A percentile compares a stretch with the other conserved stretches of the same genome.
Evolutionary conservation across 2,888 invertebrate genomes (phyloP).

Genomic region (Polydrusus pterygomalis): DNA sequence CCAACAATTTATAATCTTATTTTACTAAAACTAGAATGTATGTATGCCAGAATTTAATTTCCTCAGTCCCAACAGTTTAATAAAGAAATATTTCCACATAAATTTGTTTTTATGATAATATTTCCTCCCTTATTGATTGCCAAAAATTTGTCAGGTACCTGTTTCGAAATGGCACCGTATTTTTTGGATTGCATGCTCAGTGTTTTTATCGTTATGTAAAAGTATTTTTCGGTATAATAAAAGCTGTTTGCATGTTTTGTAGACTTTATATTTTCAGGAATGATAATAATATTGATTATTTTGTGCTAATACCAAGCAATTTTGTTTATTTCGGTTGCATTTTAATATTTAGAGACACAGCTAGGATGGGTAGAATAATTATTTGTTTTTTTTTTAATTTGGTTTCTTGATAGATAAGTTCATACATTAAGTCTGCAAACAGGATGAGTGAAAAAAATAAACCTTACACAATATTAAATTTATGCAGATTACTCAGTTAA

Average conservation of each 20-base stretch:
- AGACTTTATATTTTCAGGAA: slow-evolving; percentile 24
- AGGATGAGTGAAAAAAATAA: too few relatives aligned
- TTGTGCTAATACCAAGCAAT: slow-evolving; percentile 24
- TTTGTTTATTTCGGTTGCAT: slow-evolving; percentile 19
- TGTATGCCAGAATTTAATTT: slow-evolving; percentile 15
- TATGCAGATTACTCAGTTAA: too few relatives aligned
- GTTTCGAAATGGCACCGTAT: slow-evolving; percentile 45
- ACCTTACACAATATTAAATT: too few relatives aligned
- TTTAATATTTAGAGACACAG: not conserved
- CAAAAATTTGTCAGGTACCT: slow-evolving; percentile 25
- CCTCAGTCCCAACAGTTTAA: not conserved
- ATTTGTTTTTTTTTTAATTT: too few relatives aligned
- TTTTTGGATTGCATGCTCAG: slow-evolving; percentile 48
- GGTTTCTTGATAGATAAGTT: too few relatives aligned
- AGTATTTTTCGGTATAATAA: slow-evolving; percentile 19
- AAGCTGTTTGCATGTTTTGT: slow-evolving; percentile 46
- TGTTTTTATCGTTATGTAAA: slow-evolving; percentile 34
- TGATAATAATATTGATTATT: slow-evolving; percentile 11
- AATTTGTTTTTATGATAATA: slow-evolving; percentile 24
- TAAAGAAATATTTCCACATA: not conserved
- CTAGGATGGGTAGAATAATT: too few relatives aligned
- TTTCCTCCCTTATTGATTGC: slow-evolving; percentile 30
- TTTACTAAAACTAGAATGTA: slow-evolving; percentile 40
- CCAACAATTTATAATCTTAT: not conserved
- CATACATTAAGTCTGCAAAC: too few relatives aligned